These are phyloP conservation scores for Holocentrus rufus DNA, from an alignment of 2,797 vertebrate species.

Conservation along the genomic window DNA sequence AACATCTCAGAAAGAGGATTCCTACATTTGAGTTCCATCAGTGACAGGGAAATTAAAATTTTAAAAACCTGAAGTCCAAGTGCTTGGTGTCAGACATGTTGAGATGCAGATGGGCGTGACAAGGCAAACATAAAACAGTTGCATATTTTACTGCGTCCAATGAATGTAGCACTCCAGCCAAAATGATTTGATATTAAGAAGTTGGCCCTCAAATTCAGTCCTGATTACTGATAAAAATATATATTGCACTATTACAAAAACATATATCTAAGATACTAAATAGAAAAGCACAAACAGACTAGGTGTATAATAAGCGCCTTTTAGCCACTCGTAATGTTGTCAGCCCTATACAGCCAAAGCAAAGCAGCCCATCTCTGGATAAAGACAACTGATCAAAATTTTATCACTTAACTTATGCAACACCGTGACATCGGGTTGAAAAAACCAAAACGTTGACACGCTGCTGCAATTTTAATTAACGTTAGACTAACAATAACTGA, in stretches of 20 bases:
- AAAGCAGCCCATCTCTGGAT: neutral
- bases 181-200: neutral
- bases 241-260: neutral
- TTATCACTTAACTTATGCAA: constrained; percentile 39
- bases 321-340: too few relatives aligned
- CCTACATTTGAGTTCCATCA: neutral
- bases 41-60: neutral
- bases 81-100: constrained; percentile 19
- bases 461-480: neutral
- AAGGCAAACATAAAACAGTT: constrained; percentile 35
- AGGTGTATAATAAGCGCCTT: too few relatives aligned
- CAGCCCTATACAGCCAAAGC: neutral
- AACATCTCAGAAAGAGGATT: neutral
- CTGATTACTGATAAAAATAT: neutral
- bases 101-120: constrained; percentile 69
- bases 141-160: neutral
- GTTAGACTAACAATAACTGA: neutral
- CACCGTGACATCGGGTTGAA: neutral
- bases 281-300: neutral
- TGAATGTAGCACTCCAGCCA: neutral
- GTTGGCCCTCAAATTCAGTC: neutral
- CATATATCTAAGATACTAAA: neutral
- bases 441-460: constrained; percentile 5
- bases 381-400: neutral
- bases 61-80: neutral